Evolutionary conservation across 2,888 invertebrate species (phyloP), one percentile per base, ranked within the genome.

Genomic region (Julus scandinavius): DNA sequence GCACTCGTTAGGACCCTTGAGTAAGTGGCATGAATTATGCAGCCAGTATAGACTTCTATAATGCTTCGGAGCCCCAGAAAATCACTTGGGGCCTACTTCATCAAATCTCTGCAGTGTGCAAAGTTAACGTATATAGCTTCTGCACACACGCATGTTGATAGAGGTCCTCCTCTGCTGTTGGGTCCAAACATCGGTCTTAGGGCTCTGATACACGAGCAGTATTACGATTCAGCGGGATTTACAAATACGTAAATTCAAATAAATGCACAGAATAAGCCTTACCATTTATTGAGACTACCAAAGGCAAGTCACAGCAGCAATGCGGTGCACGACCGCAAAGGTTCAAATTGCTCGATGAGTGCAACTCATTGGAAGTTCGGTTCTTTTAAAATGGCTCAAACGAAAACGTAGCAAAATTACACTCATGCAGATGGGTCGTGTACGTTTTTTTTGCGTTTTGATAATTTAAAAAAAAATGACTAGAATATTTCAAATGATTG

Each of bases 221-320:
- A 29, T 29, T 29, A 29, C 29, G 29, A 29, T 29, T 29, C 29
- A 29, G 1, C 29, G 29, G 29, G 29, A 29, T 29, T 29, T 29
- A 29, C 29, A 29, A 29, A 29, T 29, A 29, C 29, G 29, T 29
- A 29, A 29, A 29, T 29, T 29, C 29, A 54, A 54, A 13, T 38
- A 40, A 13, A 38, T 38, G 38, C 38, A 7, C 38, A 80, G 13
- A 38, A 38, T 29, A 80, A 80, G 80, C 80, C 13, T 80, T 80
- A 40, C 38, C 80, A 80, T 80, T 80, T 80, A 80, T 80, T 80
- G 80, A 40, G 38, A 38, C 38, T 80, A 80, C 38, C 80, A 80
- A 80, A 80, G 80, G 80, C 80, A 80, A 80, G 38, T 80, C 80
- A 80, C 80, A 80, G 80, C 80, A 80, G 80, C 54, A 80, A 80